phyloP scores from a whole-genome alignment of 2,113 vertebrate genomes.

The Apodemus sylvaticus region DNA sequence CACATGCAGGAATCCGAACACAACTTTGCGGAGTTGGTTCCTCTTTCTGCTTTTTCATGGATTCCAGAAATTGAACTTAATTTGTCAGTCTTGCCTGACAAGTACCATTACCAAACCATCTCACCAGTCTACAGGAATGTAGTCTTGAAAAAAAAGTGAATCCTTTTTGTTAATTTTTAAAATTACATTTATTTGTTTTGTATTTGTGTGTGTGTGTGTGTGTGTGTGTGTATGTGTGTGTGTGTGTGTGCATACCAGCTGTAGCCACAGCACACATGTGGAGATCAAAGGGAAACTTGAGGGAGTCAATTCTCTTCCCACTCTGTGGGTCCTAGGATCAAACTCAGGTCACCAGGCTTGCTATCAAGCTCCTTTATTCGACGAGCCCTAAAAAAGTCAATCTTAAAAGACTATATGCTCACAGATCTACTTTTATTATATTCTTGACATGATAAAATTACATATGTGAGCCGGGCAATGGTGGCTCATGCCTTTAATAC shows the following conservation, averaged over 20 bases:
- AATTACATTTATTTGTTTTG: not conserved
- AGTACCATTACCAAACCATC: too few species aligned
- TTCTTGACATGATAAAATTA: conserved; percentile 5
- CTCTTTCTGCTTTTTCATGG: not conserved
- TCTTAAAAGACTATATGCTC: conserved; percentile 3
- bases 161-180: not conserved
- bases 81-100: not conserved
- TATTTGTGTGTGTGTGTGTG: not conserved
- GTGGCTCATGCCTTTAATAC: too few species aligned
- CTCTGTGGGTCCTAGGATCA: not conserved
- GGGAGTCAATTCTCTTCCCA: not conserved
- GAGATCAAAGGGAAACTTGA: not conserved
- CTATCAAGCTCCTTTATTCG: not conserved
- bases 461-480: too few species aligned
- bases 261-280: not conserved
- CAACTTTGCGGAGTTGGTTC: not conserved
- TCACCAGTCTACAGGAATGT: not conserved
- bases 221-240: not conserved
- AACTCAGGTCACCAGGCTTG: not conserved
- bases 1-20: not conserved
- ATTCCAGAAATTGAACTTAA: not conserved
- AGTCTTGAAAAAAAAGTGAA: not conserved
- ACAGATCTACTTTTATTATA: not conserved
- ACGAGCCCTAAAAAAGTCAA: not conserved
- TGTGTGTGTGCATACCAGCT: too few species aligned